Base-by-base conservation (phyloP, 2,113 vertebrate genomes). In the Coreoperca whiteheadi region DNA sequence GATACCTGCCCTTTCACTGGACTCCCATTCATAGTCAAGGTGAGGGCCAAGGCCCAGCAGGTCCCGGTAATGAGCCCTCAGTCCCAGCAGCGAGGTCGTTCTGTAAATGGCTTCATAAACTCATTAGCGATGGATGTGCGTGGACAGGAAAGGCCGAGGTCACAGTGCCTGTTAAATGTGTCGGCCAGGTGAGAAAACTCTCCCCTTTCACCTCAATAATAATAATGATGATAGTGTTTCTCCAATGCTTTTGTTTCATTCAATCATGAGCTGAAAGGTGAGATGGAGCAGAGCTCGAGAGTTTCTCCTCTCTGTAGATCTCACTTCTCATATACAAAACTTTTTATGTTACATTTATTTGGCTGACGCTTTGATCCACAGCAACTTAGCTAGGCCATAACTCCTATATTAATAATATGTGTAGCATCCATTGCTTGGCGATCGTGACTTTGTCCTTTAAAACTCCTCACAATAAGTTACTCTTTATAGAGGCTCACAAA, bases 151-250 rank as follows among this genome's bases (percentile, higher is more conserved):
- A 84, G 74, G 79, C 81, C 54, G 39, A 67, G 75, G 48, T 72
- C 25, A 91, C 90, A 87, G 88, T 81, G 91, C n/a, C 56, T 87
- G 92, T 72, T 91, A 90, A 90, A 94, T 80, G 89, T 88, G 88
- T 91, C 86, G 61, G 67, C 67, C 79, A 87, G 93, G 94, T 84
- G 93, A 94, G 86, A 89, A 93, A 74, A 82, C 12, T 15, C 30
- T 51, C 87, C 75, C 74, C 85, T 92, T 92, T 93, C 90, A 93
- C 73, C 73, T 83, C 71, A 78, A 32, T 70, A 69, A 86, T 92
- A 90, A 92, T 94, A 85, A 95, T 94, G 78, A 91, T 91, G 88
- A 93, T 75, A 60, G 81, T 86, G 93, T 91, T 94, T 87, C 90
- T 88, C 4, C 70, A 70, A 16, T 53, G 81, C 87, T 85, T 90